Base-by-base conservation (phyloP, 2,888 invertebrate genomes). In the Melikaiella ostensackeni region DNA sequence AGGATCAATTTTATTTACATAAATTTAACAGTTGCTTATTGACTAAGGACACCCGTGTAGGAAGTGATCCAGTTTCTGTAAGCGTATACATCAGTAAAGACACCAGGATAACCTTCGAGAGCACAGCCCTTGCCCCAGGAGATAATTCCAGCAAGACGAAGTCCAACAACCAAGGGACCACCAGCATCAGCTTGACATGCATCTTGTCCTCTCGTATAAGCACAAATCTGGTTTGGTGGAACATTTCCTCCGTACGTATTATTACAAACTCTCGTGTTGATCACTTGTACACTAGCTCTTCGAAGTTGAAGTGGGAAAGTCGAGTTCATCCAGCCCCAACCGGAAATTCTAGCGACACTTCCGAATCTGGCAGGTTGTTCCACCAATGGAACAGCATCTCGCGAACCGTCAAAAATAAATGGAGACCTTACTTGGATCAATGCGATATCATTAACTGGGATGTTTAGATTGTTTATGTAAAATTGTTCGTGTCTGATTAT, bases 61-160 rank as follows among this genome's bases (percentile, higher is more conserved):
- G 42, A 30, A 38, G 24, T 6, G n/a, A 38, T 57, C 57, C 70
- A 76, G 30, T 21, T 38, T 42, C 59, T 55, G 0, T 93, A 92
- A 0, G 93, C 92, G n/a, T 50, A 70, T 0, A 93, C 86, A 0
- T 93, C 93, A 8, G 92, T 92, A 0, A 93, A 88, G 77, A 92
- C 92, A 3, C 91, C 91, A 1, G 92, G 87, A 76, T 90, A 82
- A 1, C 92, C 88, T 1, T 92, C 76, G 0, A 92, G 91, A 7
- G 93, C 93, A 1, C 93, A 93, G n/a, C 93, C 93, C 77, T 92
- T 92, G 78, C 93, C 93, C 93, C 93, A 88, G 7, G 86, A 88
- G 5, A 84, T 82, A 35, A 88, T 79, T 62, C 87, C 87, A 76
- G 83, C 84, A 5, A 86, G 84, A 74, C 80, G 82, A 75, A 84